phyloP scores from a whole-genome alignment of 2,888 invertebrate genomes.

The Steinernema scapterisci region DNA sequence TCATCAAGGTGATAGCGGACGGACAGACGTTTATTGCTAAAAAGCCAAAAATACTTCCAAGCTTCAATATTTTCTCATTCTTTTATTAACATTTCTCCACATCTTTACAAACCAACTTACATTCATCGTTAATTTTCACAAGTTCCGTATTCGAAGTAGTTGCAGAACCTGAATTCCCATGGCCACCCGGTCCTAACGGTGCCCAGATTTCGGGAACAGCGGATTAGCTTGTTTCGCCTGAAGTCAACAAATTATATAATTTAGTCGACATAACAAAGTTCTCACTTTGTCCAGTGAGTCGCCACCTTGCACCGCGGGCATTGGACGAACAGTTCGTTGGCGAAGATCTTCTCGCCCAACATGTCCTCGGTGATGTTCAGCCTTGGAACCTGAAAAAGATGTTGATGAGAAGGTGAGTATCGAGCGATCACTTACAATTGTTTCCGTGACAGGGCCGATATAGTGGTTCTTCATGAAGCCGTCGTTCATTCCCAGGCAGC shows the following conservation, averaged over 20 bases:
- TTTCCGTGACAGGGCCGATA: neutral
- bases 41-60: no score
- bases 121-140: neutral
- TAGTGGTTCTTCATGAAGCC: neutral
- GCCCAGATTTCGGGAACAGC: neutral
- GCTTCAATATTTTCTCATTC: no score
- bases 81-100: no score
- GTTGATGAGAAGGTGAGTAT: neutral
- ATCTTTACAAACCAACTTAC: no score
- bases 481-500: neutral
- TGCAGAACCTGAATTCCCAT: neutral
- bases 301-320: neutral
- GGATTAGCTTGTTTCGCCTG: neutral
- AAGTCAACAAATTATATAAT: no score
- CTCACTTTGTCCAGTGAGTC: constrained; percentile 11
- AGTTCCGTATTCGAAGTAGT: neutral
- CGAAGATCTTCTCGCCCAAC: neutral
- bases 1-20: no score
- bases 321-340: neutral
- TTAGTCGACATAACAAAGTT: no score
- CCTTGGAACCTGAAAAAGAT: neutral
- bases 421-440: neutral
- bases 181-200: neutral
- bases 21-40: no score
- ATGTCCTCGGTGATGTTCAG: neutral